These are phyloP conservation scores for Desmodus rotundus DNA, from an alignment of 2,113 vertebrate genomes.

Conservation along the genomic window DNA sequence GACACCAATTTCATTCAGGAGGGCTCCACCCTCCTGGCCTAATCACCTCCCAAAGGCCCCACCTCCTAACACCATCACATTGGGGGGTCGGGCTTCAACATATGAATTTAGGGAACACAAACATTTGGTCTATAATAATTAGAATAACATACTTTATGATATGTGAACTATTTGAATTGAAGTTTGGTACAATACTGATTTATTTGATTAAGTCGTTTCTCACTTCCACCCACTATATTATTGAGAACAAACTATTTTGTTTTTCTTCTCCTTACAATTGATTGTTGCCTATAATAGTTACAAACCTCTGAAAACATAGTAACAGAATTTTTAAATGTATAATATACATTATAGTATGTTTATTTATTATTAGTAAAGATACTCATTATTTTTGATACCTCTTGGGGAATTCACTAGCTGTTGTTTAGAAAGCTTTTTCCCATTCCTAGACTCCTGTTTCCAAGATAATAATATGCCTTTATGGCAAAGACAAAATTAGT, in stretches of 20 bases:
- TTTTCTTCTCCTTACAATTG: not conserved
- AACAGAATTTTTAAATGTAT: not conserved
- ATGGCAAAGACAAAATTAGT: slow-evolving; percentile 11
- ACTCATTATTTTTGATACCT: not conserved
- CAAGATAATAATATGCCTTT: not conserved
- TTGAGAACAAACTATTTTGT: not conserved
- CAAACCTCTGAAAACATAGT: not conserved
- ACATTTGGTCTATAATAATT: not conserved
- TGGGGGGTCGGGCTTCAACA: not conserved
- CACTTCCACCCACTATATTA: not conserved
- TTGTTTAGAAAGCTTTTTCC: not conserved
- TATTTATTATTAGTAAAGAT: not conserved
- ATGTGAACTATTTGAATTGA: not conserved
- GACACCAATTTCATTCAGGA: not conserved
- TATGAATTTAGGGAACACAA: not conserved
- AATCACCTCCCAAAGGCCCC: not conserved
- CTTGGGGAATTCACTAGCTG: not conserved
- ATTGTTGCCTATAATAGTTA: not conserved
- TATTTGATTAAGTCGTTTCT: slow-evolving; percentile 2
- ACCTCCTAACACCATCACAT: not conserved
- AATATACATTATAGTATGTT: not conserved
- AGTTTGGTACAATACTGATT: not conserved
- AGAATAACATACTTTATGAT: not conserved
- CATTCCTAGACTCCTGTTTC: not conserved
- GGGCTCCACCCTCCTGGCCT: not conserved